Evolutionary conservation across 2,888 invertebrate genomes (phyloP).

Genomic region (Acanthacorydalis orientalis): DNA sequence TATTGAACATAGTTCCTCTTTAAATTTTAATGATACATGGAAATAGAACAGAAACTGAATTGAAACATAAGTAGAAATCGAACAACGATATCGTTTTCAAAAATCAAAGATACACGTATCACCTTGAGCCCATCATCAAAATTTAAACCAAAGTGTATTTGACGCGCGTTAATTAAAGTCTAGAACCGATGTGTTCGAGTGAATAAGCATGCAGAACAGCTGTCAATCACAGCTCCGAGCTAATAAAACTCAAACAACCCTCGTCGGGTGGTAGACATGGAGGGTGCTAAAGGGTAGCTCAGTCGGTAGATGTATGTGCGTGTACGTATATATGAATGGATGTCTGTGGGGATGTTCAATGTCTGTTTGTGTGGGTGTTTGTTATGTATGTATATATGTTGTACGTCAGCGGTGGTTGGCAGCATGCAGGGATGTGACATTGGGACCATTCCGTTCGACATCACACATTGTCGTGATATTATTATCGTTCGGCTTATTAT

Average conservation of each 20-base stretch:
- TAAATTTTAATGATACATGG: too few species aligned
- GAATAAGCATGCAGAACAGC: constrained; percentile 2
- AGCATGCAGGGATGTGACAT: background rate
- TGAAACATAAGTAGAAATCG: too few species aligned
- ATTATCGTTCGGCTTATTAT: background rate
- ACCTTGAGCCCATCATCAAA: too few species aligned
- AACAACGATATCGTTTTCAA: too few species aligned
- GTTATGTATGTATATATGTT: too few species aligned
- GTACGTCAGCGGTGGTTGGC: background rate
- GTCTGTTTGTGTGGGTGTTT: background rate
- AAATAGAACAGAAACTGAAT: too few species aligned
- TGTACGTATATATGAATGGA: background rate
- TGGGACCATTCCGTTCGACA: background rate
- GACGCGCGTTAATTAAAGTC: too few species aligned
- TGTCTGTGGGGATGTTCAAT: background rate
- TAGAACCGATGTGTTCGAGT: background rate
- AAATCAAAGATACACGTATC: too few species aligned
- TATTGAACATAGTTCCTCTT: too few species aligned
- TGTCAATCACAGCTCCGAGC: constrained; percentile 2
- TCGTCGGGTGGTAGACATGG: background rate
- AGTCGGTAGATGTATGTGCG: background rate
- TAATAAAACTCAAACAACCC: background rate
- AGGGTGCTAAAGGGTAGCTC: too few species aligned
- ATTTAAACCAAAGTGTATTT: too few species aligned
- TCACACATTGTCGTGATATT: background rate